Conservation (phyloP, 2,113 vertebrate species). For the Agapornis roseicollis region DNA sequence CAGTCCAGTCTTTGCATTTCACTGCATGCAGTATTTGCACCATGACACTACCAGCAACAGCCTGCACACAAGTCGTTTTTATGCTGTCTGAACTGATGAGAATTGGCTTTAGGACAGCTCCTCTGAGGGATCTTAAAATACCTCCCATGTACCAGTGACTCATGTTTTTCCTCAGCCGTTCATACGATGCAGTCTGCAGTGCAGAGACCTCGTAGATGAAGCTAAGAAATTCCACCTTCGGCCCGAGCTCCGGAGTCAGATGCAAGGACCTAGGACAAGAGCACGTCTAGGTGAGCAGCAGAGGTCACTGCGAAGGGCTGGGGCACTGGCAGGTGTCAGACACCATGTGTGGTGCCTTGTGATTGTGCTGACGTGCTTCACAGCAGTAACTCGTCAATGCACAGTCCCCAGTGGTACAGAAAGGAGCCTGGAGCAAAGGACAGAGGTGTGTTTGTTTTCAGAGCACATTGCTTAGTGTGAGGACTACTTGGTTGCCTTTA, state of each 20-base stretch:
- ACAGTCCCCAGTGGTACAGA: background rate
- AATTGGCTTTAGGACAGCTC: background rate
- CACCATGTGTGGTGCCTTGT: background rate
- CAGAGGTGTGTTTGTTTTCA: background rate
- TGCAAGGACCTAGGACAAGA: slow-evolving; percentile 96
- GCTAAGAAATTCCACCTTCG: slow-evolving; percentile 98
- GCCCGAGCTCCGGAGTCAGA: slow-evolving; percentile 94
- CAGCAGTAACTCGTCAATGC: background rate
- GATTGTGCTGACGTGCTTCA: background rate
- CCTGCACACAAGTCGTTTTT: background rate
- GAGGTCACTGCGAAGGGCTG: background rate
- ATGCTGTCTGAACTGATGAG: background rate
- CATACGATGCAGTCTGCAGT: slow-evolving; percentile 93
- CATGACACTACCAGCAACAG: background rate
- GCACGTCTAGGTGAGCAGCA: slow-evolving; percentile 87
- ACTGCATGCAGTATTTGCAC: background rate
- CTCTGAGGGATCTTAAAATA: slow-evolving; percentile 10
- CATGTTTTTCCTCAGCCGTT: slow-evolving; percentile 82
- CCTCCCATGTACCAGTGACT: background rate
- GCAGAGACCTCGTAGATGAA: slow-evolving; percentile 97
- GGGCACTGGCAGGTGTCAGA: background rate
- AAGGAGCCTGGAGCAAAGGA: background rate
- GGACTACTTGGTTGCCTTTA: background rate
- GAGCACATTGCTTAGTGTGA: background rate
- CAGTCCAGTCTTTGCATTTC: background rate